phyloP scores from a whole-genome alignment of 1,140 invertebrate genomes.

The Phymastichus coffea region DNA sequence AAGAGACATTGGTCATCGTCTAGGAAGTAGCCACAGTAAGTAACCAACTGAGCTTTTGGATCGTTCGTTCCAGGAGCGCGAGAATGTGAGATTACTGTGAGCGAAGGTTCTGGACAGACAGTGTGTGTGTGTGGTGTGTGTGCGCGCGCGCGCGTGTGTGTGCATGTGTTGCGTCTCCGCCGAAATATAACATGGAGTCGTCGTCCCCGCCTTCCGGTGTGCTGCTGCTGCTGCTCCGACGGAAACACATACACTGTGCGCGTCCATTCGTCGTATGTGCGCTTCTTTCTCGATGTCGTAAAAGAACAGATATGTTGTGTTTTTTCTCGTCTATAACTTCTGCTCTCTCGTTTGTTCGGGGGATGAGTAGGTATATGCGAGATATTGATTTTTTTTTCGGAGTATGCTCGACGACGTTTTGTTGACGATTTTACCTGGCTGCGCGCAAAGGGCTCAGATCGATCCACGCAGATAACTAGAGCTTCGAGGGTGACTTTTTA shows the following conservation, averaged over 20 bases:
- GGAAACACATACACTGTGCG: background rate
- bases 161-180: background rate
- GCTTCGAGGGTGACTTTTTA: too few relatives aligned
- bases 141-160: background rate
- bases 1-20: too few relatives aligned
- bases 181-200: background rate
- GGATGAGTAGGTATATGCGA: too few relatives aligned
- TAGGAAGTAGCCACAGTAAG: background rate
- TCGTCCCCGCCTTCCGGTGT: background rate
- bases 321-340: background rate
- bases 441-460: too few relatives aligned
- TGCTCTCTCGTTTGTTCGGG: too few relatives aligned
- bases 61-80: constrained; percentile 29
- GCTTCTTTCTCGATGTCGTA: background rate
- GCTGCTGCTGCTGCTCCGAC: background rate
- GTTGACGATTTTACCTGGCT: too few relatives aligned
- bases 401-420: too few relatives aligned
- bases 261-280: background rate
- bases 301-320: background rate
- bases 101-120: constrained; percentile 35
- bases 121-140: background rate
- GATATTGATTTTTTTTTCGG: too few relatives aligned
- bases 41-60: background rate
- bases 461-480: too few relatives aligned
- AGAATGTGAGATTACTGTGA: constrained; percentile 37